Base-by-base conservation (phyloP, 1,140 invertebrate species). In the Patella vulgata region DNA sequence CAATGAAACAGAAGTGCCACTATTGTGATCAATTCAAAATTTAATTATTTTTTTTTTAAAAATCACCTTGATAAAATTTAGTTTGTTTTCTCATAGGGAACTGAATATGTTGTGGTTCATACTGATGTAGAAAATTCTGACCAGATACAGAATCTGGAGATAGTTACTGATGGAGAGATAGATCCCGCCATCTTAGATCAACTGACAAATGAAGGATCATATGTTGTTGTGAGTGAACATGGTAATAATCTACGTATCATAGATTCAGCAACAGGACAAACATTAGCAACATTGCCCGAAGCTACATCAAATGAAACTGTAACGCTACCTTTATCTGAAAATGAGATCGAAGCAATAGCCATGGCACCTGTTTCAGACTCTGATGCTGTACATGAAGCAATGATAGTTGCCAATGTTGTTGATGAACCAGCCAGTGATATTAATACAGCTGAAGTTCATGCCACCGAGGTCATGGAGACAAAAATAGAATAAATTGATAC, bases 21-120 rank as follows among this genome's bases (percentile, higher is more conserved):
- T n/a, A n/a, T n/a, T n/a, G n/a, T n/a, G n/a, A n/a, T n/a, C n/a
- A n/a, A n/a, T n/a, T n/a, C n/a, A n/a, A n/a, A n/a, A n/a, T n/a
- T n/a, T n/a, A n/a, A n/a, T n/a, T n/a, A n/a, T n/a, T n/a, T n/a
- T n/a, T n/a, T n/a, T n/a, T n/a, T n/a, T n/a, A n/a, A n/a, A n/a
- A n/a, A n/a, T n/a, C n/a, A n/a, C n/a, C n/a, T n/a, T n/a, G n/a
- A n/a, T n/a, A n/a, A n/a, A n/a, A n/a, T n/a, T n/a, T n/a, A n/a
- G n/a, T n/a, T n/a, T n/a, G n/a, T n/a, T n/a, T n/a, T n/a, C n/a
- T n/a, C n/a, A n/a, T n/a, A 73, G 61, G 53, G 66, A 25, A 72
- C 73, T 21, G 77, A 79, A 46, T 77, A 71, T 67, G 73, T 79
- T 40, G 74, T 79, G 23, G 60, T 74, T 11, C 72, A 77, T 47